Evolutionary conservation across 1,140 invertebrate genomes (phyloP), one percentile per base, ranked within the genome.

Genomic region (Oncopodura yosiiana): DNA sequence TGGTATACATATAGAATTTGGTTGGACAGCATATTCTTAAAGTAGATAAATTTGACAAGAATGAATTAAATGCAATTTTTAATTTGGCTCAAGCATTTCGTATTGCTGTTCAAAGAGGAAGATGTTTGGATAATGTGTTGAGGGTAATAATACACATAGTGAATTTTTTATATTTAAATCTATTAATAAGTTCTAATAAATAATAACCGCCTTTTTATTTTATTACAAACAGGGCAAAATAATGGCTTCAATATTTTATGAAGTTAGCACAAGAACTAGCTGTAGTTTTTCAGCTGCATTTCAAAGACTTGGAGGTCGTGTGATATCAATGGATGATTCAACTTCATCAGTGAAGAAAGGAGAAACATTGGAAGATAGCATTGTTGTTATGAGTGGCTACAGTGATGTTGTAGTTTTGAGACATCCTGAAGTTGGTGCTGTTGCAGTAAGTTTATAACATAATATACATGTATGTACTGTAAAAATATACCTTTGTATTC

Each of bases 241-340:
- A 1, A 86, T 99, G 84, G 87, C 89, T 14, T 91, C 86, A 1
- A 83, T 99, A 66, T 99, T 99, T 70, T 99, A 94, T 72, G 95
- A 99, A 78, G 88, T 86, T 0, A 95, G 90, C 66, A 99, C 95
- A 0, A 77, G 96, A 60, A 99, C 96, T 0, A 84, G 82, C 66
- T 92, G 89, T 68, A 97, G 93, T 69, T 99, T 99, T 73, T 77
- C 87, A 3, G 86, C 87, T 2, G 96, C 96, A 3, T 96, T 98
- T 91, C 82, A 93, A 69, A 74, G 93, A 64, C 77, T 99, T 14
- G 95, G 94, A 18, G 96, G 94, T 1, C 77, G 78, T 12, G 89
- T 98, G 1, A 82, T 95, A 58, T 78, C 84, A 65, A 86, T 97
- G 72, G 86, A 98, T 68, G 83, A 84, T 55, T 77, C 79, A 0